Base-by-base conservation (phyloP, 2,888 invertebrate genomes). In the Rhyacophila evoluta region DNA sequence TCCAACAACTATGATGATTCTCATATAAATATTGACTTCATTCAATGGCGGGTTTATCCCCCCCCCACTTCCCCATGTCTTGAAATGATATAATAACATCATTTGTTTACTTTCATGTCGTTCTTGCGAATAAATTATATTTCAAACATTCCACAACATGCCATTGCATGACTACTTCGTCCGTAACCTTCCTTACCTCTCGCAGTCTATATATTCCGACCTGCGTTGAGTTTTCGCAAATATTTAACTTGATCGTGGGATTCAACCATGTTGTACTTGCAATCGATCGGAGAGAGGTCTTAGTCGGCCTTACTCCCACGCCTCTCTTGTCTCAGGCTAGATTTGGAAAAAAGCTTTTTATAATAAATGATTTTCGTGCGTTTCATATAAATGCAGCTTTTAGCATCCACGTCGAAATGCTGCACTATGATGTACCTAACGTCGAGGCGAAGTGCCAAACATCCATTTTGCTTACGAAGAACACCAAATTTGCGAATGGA, bases 161-260 rank as follows among this genome's bases (percentile, higher is more conserved):
- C 55, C 55, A 55, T 55, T 55, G 55, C 55, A 55, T 55, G 55
- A 55, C 25, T 55, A 19, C 55, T 19, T 55, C 19, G 55, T 55
- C 55, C 55, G 55, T 55, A 25, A 25, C 55, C 55, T 55, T 55
- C 55, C 55, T 55, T 55, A 25, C 25, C 55, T 55, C 19, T 55
- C 12, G 15, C 10, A 19, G 19, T 55, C 55, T 55, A 55, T 55
- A 55, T 15, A 15, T 19, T 10, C 55, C 55, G 19, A 55, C 55
- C 41, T 5, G 41, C 41, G 41, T 25, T 55, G 12, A 55, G 55
- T 55, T 55, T 55, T 55, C 55, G 55, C 55, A 55, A 55, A 55
- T 55, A 55, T 55, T 55, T 55, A 55, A 55, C 55, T 55, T 10
- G 1, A 19, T 19, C 55, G 55, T 55, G 55, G 55, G 55, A 55